Evolutionary conservation across 2,797 vertebrate genomes (phyloP), one percentile per base, ranked within the genome.

Genomic region (Ctenopoma multispine): DNA sequence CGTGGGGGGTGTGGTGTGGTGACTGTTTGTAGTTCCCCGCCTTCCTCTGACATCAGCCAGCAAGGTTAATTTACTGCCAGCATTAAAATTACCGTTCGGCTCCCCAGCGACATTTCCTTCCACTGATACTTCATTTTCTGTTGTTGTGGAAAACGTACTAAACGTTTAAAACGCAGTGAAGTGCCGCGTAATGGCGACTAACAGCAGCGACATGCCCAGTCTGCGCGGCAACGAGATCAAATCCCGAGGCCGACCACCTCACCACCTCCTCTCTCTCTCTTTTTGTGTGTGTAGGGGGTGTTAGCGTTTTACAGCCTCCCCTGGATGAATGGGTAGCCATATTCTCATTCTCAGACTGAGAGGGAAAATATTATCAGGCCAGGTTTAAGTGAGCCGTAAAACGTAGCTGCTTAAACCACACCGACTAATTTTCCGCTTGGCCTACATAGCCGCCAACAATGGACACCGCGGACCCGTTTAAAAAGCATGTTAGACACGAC

Each of bases 311-410:
- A 57, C 74, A 87, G 85, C 84, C 86, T 87, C 72, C 78, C 72
- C 80, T 75, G 91, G 88, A 94, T 94, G 93, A 95, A 94, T 94
- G 93, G 93, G 93, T 89, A 73, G 93, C 93, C 94, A 94, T 94
- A 84, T 94, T 94, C 89, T 86, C 70, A 79, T 82, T 86, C 82
- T 87, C 78, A 61, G 78, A 44, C 44, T 41, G 50, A 69, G 69
- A 58, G 60, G 62, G 66, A 47, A 63, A 79, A 75, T 63, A 69
- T 58, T 21, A 66, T 4, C 50, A 58, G 74, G 72, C 76, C 83
- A 61, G 51, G 43, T 49, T 18, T 12, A 53, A 79, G 46, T 4
- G 50, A 79, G 48, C 44, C 29, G 27, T 61, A 46, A 41, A 65
- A 47, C 69, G 73, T 29, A 63, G 47, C 74, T 55, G 40, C 43